Conservation (phyloP, 2,888 invertebrate genomes). For the Fragum sueziense region DNA sequence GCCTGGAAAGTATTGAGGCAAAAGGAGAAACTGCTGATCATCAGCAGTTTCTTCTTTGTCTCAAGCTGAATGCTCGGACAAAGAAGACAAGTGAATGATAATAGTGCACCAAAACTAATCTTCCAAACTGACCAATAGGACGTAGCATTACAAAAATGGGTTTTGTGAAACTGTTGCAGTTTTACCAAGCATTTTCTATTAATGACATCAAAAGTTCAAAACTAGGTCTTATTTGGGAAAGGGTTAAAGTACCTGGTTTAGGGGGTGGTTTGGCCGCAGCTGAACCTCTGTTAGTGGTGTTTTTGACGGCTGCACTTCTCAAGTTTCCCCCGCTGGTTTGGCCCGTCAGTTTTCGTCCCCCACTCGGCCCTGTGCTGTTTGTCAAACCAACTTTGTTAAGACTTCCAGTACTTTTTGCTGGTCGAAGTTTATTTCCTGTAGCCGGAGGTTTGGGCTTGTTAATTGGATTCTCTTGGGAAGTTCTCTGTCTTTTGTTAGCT, state of each 20-base stretch:
- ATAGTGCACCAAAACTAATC: too few relatives aligned
- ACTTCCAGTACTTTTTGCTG: conserved; percentile 45
- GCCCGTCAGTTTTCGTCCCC: conserved; percentile 6
- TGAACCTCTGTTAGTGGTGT: background rate
- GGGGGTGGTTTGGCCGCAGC: conserved; percentile 37
- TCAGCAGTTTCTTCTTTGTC: too few relatives aligned
- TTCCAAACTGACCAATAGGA: too few relatives aligned
- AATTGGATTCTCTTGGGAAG: background rate
- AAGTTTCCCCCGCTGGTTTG: conserved; percentile 42
- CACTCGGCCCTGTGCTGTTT: background rate
- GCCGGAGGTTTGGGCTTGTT: conserved; percentile 4
- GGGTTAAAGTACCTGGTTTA: conserved; percentile 22
- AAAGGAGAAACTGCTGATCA: too few relatives aligned
- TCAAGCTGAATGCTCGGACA: too few relatives aligned
- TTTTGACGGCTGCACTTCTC: background rate
- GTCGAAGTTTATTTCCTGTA: conserved; percentile 2
- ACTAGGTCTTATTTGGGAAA: background rate
- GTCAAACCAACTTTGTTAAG: conserved; percentile 9
- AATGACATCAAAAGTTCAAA: too few relatives aligned
- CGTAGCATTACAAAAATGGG: too few relatives aligned
- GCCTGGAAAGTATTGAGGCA: too few relatives aligned
- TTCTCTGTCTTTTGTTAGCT: conserved; percentile 36
- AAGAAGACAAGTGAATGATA: too few relatives aligned
- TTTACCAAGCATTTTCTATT: background rate
- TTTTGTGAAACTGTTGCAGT: too few relatives aligned